phyloP scores from a whole-genome alignment of 1,140 invertebrate genomes.

The Lepidotrigona ventralis region DNA sequence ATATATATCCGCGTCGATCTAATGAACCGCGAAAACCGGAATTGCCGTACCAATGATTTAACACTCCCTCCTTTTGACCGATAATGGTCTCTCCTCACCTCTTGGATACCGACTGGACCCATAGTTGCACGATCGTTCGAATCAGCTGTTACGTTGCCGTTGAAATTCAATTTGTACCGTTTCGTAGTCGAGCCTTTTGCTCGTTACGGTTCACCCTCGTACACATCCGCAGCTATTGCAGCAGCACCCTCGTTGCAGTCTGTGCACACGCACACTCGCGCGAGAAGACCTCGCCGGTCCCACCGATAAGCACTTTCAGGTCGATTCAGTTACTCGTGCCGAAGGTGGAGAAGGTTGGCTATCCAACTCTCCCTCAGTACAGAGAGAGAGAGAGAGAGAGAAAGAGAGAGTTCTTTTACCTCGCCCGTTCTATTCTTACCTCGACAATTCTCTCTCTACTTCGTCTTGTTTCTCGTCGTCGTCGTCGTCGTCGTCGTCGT shows the following conservation, averaged over 20 bases:
- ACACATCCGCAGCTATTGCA: background rate
- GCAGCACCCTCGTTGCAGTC: background rate
- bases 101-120: background rate
- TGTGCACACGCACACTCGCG: background rate
- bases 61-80: slow-evolving; percentile 50
- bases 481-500: background rate
- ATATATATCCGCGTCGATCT: slow-evolving; percentile 39
- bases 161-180: slow-evolving; percentile 69
- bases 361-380: background rate
- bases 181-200: slow-evolving; percentile 61
- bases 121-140: slow-evolving; percentile 57
- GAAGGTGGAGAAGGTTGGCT: background rate
- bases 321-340: slow-evolving; percentile 36
- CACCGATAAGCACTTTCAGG: slow-evolving; percentile 34
- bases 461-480: background rate
- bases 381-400: background rate
- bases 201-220: slow-evolving; percentile 51
- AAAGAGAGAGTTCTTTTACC: background rate
- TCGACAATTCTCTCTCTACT: no score
- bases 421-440: no score
- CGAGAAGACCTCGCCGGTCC: background rate
- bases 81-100: slow-evolving; percentile 54
- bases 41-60: slow-evolving; percentile 65
- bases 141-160: slow-evolving; percentile 65
- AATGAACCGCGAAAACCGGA: slow-evolving; percentile 58